Base-by-base conservation (phyloP, 2,888 invertebrate species). In the Clostera curtula region DNA sequence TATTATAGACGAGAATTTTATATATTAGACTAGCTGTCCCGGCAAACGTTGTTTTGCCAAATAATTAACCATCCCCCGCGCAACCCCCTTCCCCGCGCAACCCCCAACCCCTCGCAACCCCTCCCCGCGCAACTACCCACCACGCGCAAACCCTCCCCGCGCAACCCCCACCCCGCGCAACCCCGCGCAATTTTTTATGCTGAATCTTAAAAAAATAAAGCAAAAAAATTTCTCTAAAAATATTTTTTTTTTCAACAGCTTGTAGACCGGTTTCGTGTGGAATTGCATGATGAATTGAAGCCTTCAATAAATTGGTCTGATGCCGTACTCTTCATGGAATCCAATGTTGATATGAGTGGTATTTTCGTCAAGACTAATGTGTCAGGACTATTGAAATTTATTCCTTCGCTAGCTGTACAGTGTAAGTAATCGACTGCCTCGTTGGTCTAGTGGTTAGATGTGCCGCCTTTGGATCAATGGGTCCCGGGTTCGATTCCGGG, bases 271-370 rank as follows among this genome's bases (percentile, higher is more conserved):
- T 73, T 64, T 27, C 51, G 49, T 26, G 36, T 52, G 4, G 60
- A 62, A 16, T 20, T 73, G 4, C 44, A 52, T 1, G 25, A 38
- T 1, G 45, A 55, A 2, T 7, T 64, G 3, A 40, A 43, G 0
- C 55, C 58, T 0, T 44, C 47, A 0, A 55, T 68, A 5, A 61
- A 68, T 32, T 76, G 75, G 73, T 45, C 44, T 0, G 32, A 55
- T 0, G 56, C 70, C 0, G 62, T 54, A 2, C 44, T 74, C 1
- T 76, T 71, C 34, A 52, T 76, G 63, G 74, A 75, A 36, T 58
- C 64, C 0, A 48, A 58, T 0, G 43, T 67, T 3, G 70, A 74
- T 34, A 56, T 68, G 29, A 71, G 66, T 23, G 73, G 60, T 1
- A 34, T 76, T 1, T 56, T 57, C 8, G 22, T 76, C 3, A 56